These are phyloP conservation scores for Cataglyphis altisquamis DNA, from an alignment of 2,888 invertebrate genomes.

Conservation along the genomic window DNA sequence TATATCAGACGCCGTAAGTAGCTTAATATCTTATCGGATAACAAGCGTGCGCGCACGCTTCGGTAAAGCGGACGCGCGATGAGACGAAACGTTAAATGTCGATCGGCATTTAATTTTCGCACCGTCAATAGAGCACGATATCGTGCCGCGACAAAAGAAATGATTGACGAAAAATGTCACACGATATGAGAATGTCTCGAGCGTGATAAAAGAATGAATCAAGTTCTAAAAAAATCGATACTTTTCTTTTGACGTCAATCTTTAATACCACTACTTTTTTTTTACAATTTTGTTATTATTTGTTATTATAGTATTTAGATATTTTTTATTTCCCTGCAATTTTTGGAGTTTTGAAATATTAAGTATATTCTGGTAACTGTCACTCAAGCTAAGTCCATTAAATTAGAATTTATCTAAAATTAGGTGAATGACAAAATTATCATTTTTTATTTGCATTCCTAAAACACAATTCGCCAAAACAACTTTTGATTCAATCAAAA, in stretches of 20 bases:
- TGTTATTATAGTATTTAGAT: not conserved
- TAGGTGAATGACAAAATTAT: not conserved
- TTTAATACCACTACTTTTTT: not conserved
- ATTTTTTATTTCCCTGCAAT: not conserved
- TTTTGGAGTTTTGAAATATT: not conserved
- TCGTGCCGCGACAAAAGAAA: constrained; percentile 9
- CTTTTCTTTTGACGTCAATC: not conserved
- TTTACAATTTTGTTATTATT: not conserved
- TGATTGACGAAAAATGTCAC: not conserved
- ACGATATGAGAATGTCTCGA: constrained; percentile 1
- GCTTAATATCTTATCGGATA: constrained; percentile 68
- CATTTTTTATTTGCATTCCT: not conserved
- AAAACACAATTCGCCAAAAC: not conserved
- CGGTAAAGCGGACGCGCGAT: constrained; percentile 39
- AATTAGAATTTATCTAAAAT: not conserved
- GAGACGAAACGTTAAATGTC: constrained; percentile 4
- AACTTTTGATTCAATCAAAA: not conserved
- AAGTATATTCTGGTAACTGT: not conserved
- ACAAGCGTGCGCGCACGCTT: constrained; percentile 54
- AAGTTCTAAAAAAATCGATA: not conserved
- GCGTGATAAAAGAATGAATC: not conserved
- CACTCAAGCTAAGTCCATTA: not conserved
- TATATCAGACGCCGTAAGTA: constrained; percentile 60
- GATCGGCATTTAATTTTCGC: constrained; percentile 21
- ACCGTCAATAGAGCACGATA: constrained; percentile 33